These are phyloP conservation scores for Gisinianus flammeolus DNA, from an alignment of 2,888 invertebrate genomes.

Conservation along the genomic window DNA sequence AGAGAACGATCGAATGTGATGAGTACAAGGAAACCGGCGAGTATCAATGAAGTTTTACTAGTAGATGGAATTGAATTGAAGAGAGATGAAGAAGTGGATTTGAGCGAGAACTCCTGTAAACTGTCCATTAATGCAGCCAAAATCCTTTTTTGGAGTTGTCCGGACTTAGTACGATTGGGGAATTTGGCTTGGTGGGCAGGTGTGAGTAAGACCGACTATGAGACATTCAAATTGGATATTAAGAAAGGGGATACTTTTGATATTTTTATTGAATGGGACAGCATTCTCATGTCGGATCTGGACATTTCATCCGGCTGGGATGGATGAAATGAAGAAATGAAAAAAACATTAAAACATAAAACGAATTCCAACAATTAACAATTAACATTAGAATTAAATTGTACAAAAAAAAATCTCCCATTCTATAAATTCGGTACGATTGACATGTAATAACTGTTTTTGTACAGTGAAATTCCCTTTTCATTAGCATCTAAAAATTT, in stretches of 20 bases:
- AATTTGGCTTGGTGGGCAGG: conserved; percentile 27
- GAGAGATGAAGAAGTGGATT: neutral
- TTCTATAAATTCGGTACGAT: too few relatives aligned
- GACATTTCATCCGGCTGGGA: conserved; percentile 21
- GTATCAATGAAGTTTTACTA: neutral
- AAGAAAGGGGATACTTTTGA: neutral
- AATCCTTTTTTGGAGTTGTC: conserved; percentile 1
- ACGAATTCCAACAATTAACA: too few relatives aligned
- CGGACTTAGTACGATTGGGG: conserved; percentile 3
- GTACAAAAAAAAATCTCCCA: too few relatives aligned
- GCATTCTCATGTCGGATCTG: conserved; percentile 5
- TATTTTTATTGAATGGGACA: conserved; percentile 18
- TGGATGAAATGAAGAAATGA: neutral
- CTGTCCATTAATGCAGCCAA: neutral
- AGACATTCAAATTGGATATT: neutral
- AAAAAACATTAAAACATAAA: too few relatives aligned
- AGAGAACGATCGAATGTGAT: neutral
- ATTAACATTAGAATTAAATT: too few relatives aligned
- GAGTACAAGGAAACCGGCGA: neutral
- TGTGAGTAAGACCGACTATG: neutral
- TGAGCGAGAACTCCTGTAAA: conserved; percentile 16
- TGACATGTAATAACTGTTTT: too few relatives aligned
- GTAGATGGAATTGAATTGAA: conserved; percentile 24
- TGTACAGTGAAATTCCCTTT: too few relatives aligned
- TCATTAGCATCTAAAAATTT: too few relatives aligned